phyloP scores from a whole-genome alignment of 2,888 invertebrate genomes.

The Hybos culiciformis region DNA sequence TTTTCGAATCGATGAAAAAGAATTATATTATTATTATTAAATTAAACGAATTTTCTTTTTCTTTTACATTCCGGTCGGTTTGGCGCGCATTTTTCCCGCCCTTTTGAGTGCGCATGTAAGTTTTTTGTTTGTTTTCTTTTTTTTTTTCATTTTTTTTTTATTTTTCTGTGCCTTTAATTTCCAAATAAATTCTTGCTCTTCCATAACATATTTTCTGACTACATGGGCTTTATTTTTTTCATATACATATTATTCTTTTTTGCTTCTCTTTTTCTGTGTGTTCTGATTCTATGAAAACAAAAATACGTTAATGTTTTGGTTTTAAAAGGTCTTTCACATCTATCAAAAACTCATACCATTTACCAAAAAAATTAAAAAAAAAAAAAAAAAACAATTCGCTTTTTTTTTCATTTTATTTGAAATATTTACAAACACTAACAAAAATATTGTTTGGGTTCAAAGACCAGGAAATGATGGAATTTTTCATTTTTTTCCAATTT shows the following conservation, averaged over 20 bases:
- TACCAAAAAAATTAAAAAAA: neutral
- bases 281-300: neutral
- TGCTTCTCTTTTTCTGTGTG: neutral
- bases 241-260: neutral
- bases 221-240: too few species aligned
- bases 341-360: neutral
- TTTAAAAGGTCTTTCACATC: neutral
- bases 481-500: neutral
- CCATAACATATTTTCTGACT: too few species aligned
- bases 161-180: too few species aligned
- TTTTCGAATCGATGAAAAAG: too few species aligned
- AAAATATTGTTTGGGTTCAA: conserved; percentile 1
- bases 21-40: too few species aligned
- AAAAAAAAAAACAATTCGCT: too few species aligned
- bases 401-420: too few species aligned
- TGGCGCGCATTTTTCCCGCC: conserved; percentile 4
- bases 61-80: neutral
- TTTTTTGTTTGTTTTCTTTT: neutral
- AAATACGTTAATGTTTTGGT: too few species aligned
- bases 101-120: neutral
- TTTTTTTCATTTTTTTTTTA: neutral
- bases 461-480: conserved; percentile 3
- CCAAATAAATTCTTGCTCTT: too few species aligned
- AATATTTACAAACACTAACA: neutral
- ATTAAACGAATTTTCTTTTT: too few species aligned